Percentiles rank a stretch among this genome's conserved stretches.
These are phyloP conservation scores for Latrodectus hesperus DNA, from an alignment of 2,888 invertebrate genomes.

Conservation along the genomic window DNA sequence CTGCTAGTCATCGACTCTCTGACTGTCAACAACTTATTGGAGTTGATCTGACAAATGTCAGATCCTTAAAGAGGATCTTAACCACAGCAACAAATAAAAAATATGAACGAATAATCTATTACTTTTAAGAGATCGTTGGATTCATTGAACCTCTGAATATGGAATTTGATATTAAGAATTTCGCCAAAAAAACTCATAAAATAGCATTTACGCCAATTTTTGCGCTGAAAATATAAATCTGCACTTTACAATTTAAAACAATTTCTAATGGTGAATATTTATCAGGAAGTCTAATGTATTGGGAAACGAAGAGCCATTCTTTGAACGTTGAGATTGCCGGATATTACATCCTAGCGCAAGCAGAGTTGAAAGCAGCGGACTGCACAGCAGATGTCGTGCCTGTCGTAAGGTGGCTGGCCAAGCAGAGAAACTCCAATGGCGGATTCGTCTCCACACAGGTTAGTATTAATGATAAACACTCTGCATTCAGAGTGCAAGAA, in stretches of 20 bases:
- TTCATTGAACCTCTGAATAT: too few species aligned
- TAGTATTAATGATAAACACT: constrained; percentile 16
- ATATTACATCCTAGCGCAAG: constrained; percentile 81
- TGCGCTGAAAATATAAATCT: background rate
- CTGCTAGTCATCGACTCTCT: too few species aligned
- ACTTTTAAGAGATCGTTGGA: too few species aligned
- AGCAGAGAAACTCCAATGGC: constrained; percentile 82
- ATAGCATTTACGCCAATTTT: too few species aligned
- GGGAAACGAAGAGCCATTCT: constrained; percentile 75
- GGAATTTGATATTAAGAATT: too few species aligned
- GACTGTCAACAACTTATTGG: too few species aligned
- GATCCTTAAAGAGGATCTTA: too few species aligned
- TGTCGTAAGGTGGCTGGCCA: constrained; percentile 83
- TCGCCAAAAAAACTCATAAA: too few species aligned
- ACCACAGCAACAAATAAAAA: too few species aligned
- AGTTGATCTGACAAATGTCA: too few species aligned
- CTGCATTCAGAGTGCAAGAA: too few species aligned
- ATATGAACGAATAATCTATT: too few species aligned
- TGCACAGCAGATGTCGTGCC: constrained; percentile 79
- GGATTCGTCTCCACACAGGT: constrained; percentile 85
- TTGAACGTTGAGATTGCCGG: constrained; percentile 83
- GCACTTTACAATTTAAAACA: background rate
- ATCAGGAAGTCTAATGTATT: constrained; percentile 33
- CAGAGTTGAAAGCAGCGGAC: constrained; percentile 77
- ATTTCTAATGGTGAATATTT: background rate